phyloP scores from a whole-genome alignment of 2,888 invertebrate species.

The Hirtodrosophila alboralis region DNA sequence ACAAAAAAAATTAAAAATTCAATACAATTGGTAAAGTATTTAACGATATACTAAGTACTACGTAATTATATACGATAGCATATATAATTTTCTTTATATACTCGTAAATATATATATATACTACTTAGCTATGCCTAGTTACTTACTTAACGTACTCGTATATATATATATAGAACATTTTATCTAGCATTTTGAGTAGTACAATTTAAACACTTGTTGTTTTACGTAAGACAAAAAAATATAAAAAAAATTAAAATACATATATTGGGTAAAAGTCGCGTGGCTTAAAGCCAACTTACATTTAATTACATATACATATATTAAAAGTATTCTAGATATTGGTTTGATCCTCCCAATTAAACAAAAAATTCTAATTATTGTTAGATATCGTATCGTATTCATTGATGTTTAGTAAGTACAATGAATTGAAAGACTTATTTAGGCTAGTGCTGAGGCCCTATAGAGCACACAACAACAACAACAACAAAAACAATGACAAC shows the following conservation, averaged over 20 bases:
- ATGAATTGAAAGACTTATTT: conserved; percentile 40
- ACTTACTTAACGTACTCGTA: conserved; percentile 46
- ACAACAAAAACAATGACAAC: conserved; percentile 18
- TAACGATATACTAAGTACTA: conserved; percentile 46
- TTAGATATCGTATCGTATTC: conserved; percentile 32
- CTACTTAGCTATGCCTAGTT: conserved; percentile 75
- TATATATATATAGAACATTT: conserved; percentile 64
- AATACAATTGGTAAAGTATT: conserved; percentile 64
- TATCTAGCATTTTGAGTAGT: conserved; percentile 74
- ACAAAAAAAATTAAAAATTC: conserved; percentile 38
- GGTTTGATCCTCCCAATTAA: conserved; percentile 22
- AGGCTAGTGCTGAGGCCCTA: conserved; percentile 68
- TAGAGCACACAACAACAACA: conserved; percentile 65
- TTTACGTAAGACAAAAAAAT: conserved; percentile 50
- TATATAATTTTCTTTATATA: conserved; percentile 62
- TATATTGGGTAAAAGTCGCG: conserved; percentile 46
- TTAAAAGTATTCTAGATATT: conserved; percentile 36
- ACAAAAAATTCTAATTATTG: conserved; percentile 16
- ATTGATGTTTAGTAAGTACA: conserved; percentile 68
- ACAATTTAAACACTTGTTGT: conserved; percentile 69
- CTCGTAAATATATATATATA: conserved; percentile 53
- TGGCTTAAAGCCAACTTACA: conserved; percentile 31
- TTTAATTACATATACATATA: conserved; percentile 18
- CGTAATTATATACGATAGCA: conserved; percentile 41
- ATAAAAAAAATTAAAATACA: no score